Base-by-base conservation (phyloP, 2,113 vertebrate genomes). In the Marmota flaviventris region DNA sequence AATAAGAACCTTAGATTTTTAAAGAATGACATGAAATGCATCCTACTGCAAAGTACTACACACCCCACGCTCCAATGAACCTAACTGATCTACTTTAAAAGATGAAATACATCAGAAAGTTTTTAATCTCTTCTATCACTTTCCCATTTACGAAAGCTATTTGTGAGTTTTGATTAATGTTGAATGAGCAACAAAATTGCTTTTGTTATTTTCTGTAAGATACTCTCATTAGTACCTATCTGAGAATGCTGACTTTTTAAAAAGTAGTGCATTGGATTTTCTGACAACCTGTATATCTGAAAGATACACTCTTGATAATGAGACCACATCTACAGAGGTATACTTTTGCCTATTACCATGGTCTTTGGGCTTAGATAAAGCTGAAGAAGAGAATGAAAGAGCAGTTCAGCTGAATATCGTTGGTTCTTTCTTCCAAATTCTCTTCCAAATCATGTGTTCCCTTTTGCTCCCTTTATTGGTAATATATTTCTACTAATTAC, bases 1-100 rank as follows among this genome's bases (percentile, higher is more conserved):
- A 94, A 91, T 97, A 96, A 97, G 83, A 96, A 88, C 51, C 65
- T 95, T 90, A 24, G 79, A 65, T 85, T 93, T 92, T 95, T 81
- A 91, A 95, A 90, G 87, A 95, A 85, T 83, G 79, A 13, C 51
- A 75, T 91, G 86, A 92, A 93, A 97, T 83, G 37, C 32, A 82
- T 96, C 77, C 95, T 94, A 22, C 22, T 93, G 9, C 88, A 77
- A 89, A 96, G 39, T 77, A 86, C 39, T 61, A 56, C 32, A 91
- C 7, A 93, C 58, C 75, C 53, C 56, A 24, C 89, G 61, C 91
- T 87, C 42, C 81, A 85, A 14, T 81, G 81, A 93, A 81, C 27
- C 65, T 94, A 95, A 94, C 1, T 94, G 93, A 97, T 53, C 73
- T 93, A 70, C n/a, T 13, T 93, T 75, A 89, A 84, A 88, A 69